Evolutionary conservation across 2,113 vertebrate genomes (phyloP).

Genomic region (Delphinus delphis): DNA sequence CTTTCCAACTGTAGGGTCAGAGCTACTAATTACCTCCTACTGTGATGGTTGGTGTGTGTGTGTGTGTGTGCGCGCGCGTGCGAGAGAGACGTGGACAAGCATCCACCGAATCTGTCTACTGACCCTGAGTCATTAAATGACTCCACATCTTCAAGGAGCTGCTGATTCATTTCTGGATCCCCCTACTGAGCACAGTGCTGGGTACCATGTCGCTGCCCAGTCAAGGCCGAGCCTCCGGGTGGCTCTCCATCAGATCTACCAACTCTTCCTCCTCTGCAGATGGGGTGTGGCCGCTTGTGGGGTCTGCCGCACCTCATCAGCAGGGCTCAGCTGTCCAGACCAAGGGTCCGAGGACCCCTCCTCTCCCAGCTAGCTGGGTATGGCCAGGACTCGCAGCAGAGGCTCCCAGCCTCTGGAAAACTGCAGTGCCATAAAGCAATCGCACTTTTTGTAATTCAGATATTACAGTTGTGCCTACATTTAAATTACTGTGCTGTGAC

Average conservation of each 20-base stretch:
- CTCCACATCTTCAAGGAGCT: background rate
- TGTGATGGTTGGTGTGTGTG: background rate
- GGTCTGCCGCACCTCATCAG: background rate
- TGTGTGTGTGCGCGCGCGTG: background rate
- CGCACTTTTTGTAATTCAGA: background rate
- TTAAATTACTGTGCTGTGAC: background rate
- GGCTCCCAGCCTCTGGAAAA: background rate
- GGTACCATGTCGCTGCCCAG: too few relatives aligned
- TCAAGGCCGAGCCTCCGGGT: background rate
- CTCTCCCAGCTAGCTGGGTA: background rate
- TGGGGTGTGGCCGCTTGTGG: background rate
- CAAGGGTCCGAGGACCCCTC: background rate
- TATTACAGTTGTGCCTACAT: background rate
- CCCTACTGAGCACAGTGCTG: background rate
- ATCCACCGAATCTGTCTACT: background rate
- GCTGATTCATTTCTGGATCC: background rate
- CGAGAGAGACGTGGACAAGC: background rate
- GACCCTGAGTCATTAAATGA: background rate
- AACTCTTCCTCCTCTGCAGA: background rate
- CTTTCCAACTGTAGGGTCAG: background rate
- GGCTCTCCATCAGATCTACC: background rate
- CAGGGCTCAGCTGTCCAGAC: background rate
- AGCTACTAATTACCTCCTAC: background rate
- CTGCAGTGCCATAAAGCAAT: background rate
- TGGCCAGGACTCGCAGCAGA: background rate